Base-by-base conservation (phyloP, 2,888 invertebrate genomes). In the Eilema depressum region DNA sequence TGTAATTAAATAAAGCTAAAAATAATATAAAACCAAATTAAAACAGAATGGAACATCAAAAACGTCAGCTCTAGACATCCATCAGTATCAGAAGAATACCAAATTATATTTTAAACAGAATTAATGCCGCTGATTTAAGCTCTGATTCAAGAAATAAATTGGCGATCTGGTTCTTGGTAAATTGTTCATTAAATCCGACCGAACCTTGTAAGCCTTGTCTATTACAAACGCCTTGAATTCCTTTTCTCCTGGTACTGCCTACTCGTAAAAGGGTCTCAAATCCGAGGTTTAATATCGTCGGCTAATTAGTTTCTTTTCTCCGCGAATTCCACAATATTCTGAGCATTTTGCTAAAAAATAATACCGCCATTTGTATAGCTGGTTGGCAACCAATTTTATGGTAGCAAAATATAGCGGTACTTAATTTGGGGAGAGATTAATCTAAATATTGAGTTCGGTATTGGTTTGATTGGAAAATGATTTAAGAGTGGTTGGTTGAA, bases 261-360 rank as follows among this genome's bases (percentile, higher is more conserved):
- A 76, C 75, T 77, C 74, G 73, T 75, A 75, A 82, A 82, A 82
- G 80, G 82, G 74, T 76, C 80, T 79, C 65, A 77, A 83, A 83
- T 80, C 79, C 75, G 73, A 75, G 79, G 74, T 80, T 80, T 78
- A 81, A 81, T 80, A 77, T 77, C 75, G 74, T 76, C 77, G 75
- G 74, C 78, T 83, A 83, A 85, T 85, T 81, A 84, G 80, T 84
- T 85, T 83, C 75, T 80, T 77, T 83, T 82, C 78, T 79, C 75
- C 37, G 65, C 65, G 73, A 75, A 37, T 77, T 73, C 71, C 64
- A 70, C 66, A 73, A 77, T 76, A 74, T 57, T 73, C 75, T 73
- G 69, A 70, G 69, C 65, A 59, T 75, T 59, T 59, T n/a, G n/a
- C 57, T 69, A 41, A 73, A 70, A 59, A 69, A 62, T 73, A 74